Conservation (phyloP, 2,888 invertebrate species). For the Ischnura elegans region DNA sequence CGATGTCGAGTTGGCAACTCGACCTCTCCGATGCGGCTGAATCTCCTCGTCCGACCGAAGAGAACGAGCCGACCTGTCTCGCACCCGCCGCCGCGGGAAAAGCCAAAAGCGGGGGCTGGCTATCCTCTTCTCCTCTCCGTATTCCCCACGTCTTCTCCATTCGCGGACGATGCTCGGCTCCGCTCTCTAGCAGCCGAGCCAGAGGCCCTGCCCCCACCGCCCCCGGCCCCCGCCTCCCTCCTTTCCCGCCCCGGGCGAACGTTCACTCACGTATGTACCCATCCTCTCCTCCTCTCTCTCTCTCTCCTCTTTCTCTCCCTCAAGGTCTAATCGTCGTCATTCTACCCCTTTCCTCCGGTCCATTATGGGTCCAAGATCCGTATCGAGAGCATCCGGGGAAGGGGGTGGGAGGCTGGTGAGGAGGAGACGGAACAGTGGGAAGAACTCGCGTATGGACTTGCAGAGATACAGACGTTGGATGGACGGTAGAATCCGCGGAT, state of each 20-base stretch:
- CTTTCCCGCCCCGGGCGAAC: slow-evolving; percentile 21
- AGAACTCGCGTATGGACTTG: not conserved
- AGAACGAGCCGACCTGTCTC: not conserved
- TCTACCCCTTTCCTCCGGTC: slow-evolving; percentile 14
- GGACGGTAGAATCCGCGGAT: not conserved
- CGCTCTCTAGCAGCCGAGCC: not conserved
- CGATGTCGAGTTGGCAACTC: too few species aligned
- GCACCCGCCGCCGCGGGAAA: not conserved
- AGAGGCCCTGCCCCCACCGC: not conserved
- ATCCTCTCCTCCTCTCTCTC: slow-evolving; percentile 16
- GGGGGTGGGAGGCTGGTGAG: not conserved
- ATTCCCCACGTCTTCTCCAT: not conserved
- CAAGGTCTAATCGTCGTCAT: slow-evolving; percentile 35
- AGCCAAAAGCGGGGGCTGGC: not conserved
- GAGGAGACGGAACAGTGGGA: not conserved
- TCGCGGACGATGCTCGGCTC: not conserved
- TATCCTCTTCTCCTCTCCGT: not conserved
- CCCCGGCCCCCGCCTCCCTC: not conserved
- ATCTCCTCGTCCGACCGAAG: not conserved
- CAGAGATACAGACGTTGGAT: not conserved
- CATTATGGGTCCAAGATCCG: slow-evolving; percentile 65
- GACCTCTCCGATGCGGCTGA: not conserved
- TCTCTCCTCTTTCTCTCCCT: not conserved
- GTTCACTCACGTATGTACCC: slow-evolving; percentile 42
- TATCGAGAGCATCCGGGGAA: not conserved